Base-by-base conservation (phyloP, 2,888 invertebrate genomes). In the Piscicola geometra region DNA sequence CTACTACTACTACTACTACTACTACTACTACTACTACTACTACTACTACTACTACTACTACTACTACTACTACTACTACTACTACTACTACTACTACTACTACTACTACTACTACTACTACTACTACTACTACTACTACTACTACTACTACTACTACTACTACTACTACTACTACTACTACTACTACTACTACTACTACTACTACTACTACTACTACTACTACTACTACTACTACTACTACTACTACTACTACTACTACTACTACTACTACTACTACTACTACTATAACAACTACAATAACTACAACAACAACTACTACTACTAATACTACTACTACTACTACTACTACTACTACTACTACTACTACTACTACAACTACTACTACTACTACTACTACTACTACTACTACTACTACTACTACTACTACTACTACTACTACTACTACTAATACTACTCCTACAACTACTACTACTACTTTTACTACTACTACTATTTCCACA, bases 91-190 rank as follows among this genome's bases (percentile, higher is more conserved):
- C 35, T 25, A 25, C n/a, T 25, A 64, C 30, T 64, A 64, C n/a
- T 64, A 64, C 30, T 25, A 64, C 30, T 25, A 64, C 30, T 64
- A 64, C 30, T 25, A 25, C 30, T 25, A 64, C 30, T 25, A 64
- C 30, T 25, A 64, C 30, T 21, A 64, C 30, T 64, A 64, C 30
- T 64, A 25, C n/a, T 64, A 66, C 73, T 73, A 69, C 73, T 73
- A 73, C 73, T 73, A 66, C 73, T 73, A 73, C 73, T 73, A 67
- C 73, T 73, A 66, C 73, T 73, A 73, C 73, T 73, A 73, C 73
- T 73, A 66, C 73, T 73, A 73, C 66, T 73, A 73, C 66, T 73
- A 66, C 73, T 73, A 69, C 69, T 69, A 36, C 41, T 50, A 47
- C 41, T 71, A 47, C 41, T 71, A 47, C 41, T 47, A 71, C 71